phyloP scores from a whole-genome alignment of 92 coral and sea anemone genomes.

The Desmophyllum pertusum region DNA sequence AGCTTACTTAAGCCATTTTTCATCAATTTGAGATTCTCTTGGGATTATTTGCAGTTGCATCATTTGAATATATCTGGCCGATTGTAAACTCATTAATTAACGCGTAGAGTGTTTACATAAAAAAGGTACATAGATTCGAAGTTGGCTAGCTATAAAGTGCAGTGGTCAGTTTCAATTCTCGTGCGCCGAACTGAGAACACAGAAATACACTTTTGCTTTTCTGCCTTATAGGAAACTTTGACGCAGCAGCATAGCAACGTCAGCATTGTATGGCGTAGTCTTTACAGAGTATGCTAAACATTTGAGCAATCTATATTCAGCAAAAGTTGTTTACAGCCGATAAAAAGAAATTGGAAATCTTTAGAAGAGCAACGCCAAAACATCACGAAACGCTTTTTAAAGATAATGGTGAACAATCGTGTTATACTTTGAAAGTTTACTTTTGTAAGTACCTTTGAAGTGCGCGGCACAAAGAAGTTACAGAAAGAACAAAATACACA shows the following conservation, averaged over 20 bases:
- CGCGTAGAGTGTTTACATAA: background rate
- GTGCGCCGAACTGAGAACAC: background rate
- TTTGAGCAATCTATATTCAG: background rate
- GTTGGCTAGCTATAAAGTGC: no score
- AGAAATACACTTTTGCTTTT: background rate
- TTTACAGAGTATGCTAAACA: background rate
- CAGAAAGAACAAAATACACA: background rate
- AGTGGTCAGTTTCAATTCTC: no score
- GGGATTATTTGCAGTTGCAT: conserved; percentile 4
- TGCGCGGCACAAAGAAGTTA: background rate
- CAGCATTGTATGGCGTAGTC: background rate
- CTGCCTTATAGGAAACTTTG: background rate
- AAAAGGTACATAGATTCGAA: background rate
- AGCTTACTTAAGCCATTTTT: conserved; percentile 28
- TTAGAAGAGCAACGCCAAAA: background rate
- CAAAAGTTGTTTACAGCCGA: background rate
- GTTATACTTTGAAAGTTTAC: background rate
- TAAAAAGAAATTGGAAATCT: background rate
- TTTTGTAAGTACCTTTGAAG: background rate
- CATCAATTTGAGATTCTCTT: conserved; percentile 1
- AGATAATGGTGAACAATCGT: background rate
- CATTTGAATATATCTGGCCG: conserved; percentile 6
- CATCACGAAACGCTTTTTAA: background rate
- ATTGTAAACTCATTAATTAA: conserved; percentile 10
- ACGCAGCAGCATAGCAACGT: no score